Evolutionary conservation across 1,140 invertebrate species (phyloP).

Genomic region (Heliothis virescens): DNA sequence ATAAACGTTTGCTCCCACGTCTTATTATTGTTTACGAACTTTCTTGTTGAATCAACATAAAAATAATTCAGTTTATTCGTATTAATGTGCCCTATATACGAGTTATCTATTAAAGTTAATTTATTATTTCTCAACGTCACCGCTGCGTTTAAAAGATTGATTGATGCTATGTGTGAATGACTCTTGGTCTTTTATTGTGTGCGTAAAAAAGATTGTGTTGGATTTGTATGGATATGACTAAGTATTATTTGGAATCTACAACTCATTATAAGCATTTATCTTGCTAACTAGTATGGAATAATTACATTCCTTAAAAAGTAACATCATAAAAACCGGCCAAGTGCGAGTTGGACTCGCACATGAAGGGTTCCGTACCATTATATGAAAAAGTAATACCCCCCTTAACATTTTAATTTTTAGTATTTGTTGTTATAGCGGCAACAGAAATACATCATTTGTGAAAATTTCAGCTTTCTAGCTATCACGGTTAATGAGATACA

Average conservation of each 20-base stretch:
- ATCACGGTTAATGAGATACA: too few species aligned
- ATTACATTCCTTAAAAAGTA: too few species aligned
- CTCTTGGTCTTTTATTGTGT: constrained; percentile 6
- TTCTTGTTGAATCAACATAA: constrained; percentile 51
- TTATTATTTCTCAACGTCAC: constrained; percentile 61
- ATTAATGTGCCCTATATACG: constrained; percentile 42
- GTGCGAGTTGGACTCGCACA: too few species aligned
- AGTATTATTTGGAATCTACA: background rate
- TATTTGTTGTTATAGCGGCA: too few species aligned
- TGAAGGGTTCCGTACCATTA: too few species aligned
- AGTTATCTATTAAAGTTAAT: constrained; percentile 77
- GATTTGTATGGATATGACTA: constrained; percentile 1
- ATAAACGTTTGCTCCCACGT: constrained; percentile 38
- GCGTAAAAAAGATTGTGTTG: background rate
- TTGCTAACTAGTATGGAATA: too few species aligned
- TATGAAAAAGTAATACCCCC: too few species aligned
- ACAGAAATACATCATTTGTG: too few species aligned
- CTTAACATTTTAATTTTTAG: too few species aligned
- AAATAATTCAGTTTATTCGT: constrained; percentile 69
- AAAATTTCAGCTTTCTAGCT: too few species aligned
- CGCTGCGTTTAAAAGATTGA: constrained; percentile 68
- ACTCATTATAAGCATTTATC: background rate
- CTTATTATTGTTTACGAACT: constrained; percentile 50
- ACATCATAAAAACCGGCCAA: too few species aligned
- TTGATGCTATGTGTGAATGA: constrained; percentile 60